Evolutionary conservation across 2,888 invertebrate species (phyloP).

Genomic region (Marasmarcha lunaedactyla): DNA sequence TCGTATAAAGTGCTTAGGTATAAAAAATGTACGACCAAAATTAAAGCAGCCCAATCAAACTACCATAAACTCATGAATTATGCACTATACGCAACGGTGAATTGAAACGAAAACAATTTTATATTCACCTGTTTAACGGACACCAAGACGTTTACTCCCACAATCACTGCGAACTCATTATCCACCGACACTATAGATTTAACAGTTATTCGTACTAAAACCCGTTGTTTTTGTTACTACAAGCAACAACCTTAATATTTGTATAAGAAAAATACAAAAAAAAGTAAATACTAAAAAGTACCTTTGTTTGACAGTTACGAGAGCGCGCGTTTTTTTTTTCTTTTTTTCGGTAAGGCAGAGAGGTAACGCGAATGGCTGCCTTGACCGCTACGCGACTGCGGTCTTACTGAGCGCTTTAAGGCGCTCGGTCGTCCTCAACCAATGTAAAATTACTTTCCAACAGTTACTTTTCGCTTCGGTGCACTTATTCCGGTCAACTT

Average conservation of each 20-base stretch:
- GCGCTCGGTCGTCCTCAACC: constrained; percentile 37
- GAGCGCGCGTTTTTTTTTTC: constrained; percentile 50
- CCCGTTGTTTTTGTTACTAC: constrained; percentile 20
- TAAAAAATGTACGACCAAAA: background rate
- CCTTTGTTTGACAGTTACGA: constrained; percentile 40
- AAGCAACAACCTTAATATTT: constrained; percentile 3
- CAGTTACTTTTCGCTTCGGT: constrained; percentile 63
- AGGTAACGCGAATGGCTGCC: constrained; percentile 39
- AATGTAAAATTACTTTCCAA: constrained; percentile 59
- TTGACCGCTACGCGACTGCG: constrained; percentile 62
- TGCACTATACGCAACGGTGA: constrained; percentile 29
- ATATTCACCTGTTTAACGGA: constrained; percentile 61
- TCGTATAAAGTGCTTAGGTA: no score
- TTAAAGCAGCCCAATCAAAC: background rate
- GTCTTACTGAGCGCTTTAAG: constrained; percentile 47
- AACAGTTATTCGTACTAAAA: constrained; percentile 56
- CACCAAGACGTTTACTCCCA: constrained; percentile 46
- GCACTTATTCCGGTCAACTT: constrained; percentile 47
- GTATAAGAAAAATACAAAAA: constrained; percentile 16
- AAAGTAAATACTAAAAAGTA: constrained; percentile 20
- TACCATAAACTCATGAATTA: background rate
- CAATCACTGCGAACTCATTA: constrained; percentile 63
- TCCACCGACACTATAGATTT: constrained; percentile 50
- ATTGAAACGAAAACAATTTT: constrained; percentile 30
- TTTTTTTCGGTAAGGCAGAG: constrained; percentile 30